These are phyloP conservation scores for Parazoanthus darwini DNA, from an alignment of 92 coral and sea anemone genomes.

Conservation along the genomic window DNA sequence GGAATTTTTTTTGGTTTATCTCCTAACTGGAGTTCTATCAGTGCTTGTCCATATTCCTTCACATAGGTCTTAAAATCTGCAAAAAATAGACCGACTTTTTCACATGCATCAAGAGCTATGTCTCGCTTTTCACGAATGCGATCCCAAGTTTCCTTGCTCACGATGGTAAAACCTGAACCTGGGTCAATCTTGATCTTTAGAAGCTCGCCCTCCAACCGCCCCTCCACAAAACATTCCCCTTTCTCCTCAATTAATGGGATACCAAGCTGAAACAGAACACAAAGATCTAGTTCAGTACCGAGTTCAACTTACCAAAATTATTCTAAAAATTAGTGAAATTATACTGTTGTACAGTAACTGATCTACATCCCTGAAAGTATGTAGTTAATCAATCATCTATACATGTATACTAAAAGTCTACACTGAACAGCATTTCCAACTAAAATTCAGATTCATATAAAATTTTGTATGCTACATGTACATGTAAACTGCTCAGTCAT, in stretches of 20 bases:
- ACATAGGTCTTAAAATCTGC: background rate
- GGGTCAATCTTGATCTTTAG: background rate
- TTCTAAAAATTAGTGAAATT: too few relatives aligned
- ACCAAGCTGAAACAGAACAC: background rate
- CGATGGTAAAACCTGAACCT: background rate
- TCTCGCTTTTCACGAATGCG: background rate
- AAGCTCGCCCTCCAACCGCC: background rate
- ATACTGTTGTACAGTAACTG: too few relatives aligned
- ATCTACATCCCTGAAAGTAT: too few relatives aligned
- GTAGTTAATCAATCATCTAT: too few relatives aligned
- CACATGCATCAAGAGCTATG: background rate
- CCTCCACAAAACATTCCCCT: background rate
- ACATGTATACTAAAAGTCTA: too few relatives aligned
- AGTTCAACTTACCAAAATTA: too few relatives aligned
- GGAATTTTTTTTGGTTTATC: background rate
- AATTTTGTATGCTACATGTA: too few relatives aligned
- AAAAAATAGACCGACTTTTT: background rate
- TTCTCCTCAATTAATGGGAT: background rate
- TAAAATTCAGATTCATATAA: too few relatives aligned
- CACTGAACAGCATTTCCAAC: too few relatives aligned
- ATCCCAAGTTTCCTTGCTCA: background rate
- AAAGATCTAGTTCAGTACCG: too few relatives aligned
- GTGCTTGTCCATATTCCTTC: background rate
- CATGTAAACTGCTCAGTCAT: too few relatives aligned
- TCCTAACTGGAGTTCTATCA: background rate